Evolutionary conservation across 2,888 invertebrate species (phyloP).

Genomic region (Torymus auratus): DNA sequence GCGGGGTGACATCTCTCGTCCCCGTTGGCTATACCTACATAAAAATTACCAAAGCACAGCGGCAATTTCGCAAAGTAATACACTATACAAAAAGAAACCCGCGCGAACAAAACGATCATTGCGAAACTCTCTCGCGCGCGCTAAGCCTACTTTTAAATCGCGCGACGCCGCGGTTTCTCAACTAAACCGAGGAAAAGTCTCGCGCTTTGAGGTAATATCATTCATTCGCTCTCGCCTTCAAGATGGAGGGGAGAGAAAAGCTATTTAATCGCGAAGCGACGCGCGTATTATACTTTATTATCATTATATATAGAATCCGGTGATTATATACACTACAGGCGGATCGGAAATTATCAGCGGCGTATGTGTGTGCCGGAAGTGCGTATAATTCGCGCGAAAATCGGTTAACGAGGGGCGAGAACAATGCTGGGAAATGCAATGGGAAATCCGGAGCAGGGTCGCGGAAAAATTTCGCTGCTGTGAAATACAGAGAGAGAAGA

Average conservation of each 20-base stretch:
- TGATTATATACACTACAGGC: no score
- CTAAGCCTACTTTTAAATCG: conserved; percentile 35
- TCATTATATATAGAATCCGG: no score
- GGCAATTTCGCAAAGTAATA: conserved; percentile 28
- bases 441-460: conserved; percentile 55
- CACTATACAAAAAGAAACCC: neutral
- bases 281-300: no score
- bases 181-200: conserved; percentile 13
- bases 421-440: conserved; percentile 5
- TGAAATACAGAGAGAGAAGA: no score
- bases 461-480: neutral
- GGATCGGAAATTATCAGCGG: no score
- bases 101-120: conserved; percentile 6
- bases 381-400: no score
- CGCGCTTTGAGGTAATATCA: neutral
- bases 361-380: no score
- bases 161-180: conserved; percentile 23
- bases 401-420: neutral
- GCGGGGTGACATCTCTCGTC: neutral
- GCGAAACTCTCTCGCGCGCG: conserved; percentile 11
- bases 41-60: conserved; percentile 22
- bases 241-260: no score
- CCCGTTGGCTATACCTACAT: conserved; percentile 12
- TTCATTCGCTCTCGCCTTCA: neutral
- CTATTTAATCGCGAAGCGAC: no score